Conservation (phyloP, 2,888 invertebrate genomes). For the Oxycera nigricornis region DNA sequence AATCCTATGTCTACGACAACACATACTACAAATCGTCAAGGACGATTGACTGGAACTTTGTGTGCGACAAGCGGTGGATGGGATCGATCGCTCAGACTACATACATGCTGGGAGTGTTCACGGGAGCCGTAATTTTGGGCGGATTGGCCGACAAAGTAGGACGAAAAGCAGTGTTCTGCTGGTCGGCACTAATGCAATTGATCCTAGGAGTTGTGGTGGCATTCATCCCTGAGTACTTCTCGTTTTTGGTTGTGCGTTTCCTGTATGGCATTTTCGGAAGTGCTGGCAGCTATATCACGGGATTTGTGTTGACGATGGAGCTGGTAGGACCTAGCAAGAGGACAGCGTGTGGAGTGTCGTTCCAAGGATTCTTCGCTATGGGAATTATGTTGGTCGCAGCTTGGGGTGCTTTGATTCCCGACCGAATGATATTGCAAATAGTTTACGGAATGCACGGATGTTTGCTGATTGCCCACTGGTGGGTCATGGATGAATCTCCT, state of each 20-base stretch:
- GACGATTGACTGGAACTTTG: slow-evolving; percentile 82
- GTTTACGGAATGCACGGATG: slow-evolving; percentile 79
- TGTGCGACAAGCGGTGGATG: slow-evolving; percentile 82
- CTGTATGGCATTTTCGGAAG: slow-evolving; percentile 83
- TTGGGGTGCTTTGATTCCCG: slow-evolving; percentile 80
- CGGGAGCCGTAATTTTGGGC: slow-evolving; percentile 79
- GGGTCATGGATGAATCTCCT: slow-evolving; percentile 89
- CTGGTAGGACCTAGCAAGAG: slow-evolving; percentile 80
- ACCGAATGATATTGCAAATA: slow-evolving; percentile 77
- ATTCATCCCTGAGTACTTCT: slow-evolving; percentile 78
- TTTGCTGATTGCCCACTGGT: slow-evolving; percentile 79
- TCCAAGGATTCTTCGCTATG: slow-evolving; percentile 78
- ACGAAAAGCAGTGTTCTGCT: slow-evolving; percentile 78
- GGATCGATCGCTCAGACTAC: slow-evolving; percentile 78
- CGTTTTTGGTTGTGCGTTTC: slow-evolving; percentile 72
- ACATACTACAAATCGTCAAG: slow-evolving; percentile 76
- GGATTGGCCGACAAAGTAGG: slow-evolving; percentile 82
- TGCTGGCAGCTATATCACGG: slow-evolving; percentile 69
- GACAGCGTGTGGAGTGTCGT: slow-evolving; percentile 80
- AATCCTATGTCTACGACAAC: slow-evolving; percentile 74
- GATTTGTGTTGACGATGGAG: slow-evolving; percentile 76
- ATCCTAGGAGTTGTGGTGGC: slow-evolving; percentile 76
- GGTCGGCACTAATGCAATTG: slow-evolving; percentile 77
- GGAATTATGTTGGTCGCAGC: slow-evolving; percentile 85
- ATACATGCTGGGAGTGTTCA: slow-evolving; percentile 84